Conservation (phyloP, 2,888 invertebrate species). For the Pharmacophagus antenor region DNA sequence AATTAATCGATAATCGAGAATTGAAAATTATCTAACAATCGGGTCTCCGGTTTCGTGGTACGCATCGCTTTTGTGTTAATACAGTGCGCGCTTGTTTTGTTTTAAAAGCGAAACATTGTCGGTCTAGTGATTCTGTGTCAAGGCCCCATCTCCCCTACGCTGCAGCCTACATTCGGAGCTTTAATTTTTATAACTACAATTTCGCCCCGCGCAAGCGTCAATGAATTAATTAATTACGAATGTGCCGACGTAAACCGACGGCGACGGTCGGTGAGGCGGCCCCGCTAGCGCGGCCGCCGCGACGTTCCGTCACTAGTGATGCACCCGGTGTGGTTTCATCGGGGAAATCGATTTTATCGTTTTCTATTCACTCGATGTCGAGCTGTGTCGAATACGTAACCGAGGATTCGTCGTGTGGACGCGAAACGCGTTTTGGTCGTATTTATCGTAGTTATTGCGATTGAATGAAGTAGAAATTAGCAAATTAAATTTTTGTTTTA, state of each 20-base stretch:
- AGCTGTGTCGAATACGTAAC: too few species aligned
- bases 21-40: background rate
- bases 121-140: slow-evolving; percentile 64
- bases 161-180: slow-evolving; percentile 26
- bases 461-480: too few species aligned
- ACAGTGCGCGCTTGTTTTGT: slow-evolving; percentile 37
- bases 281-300: slow-evolving; percentile 8
- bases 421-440: too few species aligned
- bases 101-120: slow-evolving; percentile 54
- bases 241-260: background rate
- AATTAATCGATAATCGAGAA: background rate
- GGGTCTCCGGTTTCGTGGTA: slow-evolving; percentile 22
- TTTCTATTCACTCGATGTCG: too few species aligned
- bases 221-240: slow-evolving; percentile 27
- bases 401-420: too few species aligned
- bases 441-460: too few species aligned
- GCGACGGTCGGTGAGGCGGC: slow-evolving; percentile 22
- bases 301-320: slow-evolving; percentile 5
- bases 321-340: background rate
- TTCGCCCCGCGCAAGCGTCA: slow-evolving; percentile 21
- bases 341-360: background rate
- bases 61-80: slow-evolving; percentile 22
- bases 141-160: slow-evolving; percentile 41
- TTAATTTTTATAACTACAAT: slow-evolving; percentile 29
- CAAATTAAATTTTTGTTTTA: too few species aligned